Evolutionary conservation across 2,113 vertebrate species (phyloP).

Genomic region (Xenopus borealis): DNA sequence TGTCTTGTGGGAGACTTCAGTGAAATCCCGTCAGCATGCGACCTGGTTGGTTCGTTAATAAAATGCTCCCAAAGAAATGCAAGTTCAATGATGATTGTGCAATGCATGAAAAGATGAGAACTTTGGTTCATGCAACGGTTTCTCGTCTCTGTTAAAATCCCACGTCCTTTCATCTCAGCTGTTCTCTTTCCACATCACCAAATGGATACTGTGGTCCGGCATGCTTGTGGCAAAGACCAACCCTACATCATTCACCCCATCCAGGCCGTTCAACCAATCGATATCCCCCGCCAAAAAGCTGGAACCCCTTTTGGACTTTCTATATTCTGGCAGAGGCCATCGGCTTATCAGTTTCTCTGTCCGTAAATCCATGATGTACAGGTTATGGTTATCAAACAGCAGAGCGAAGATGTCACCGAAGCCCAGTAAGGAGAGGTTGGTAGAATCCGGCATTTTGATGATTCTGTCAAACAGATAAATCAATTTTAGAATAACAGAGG

Average conservation of each 20-base stretch:
- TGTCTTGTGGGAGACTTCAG: conserved; percentile 1
- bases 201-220: conserved; percentile 98
- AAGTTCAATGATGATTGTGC: conserved; percentile 70
- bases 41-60: conserved; percentile 49
- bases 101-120: conserved; percentile 70
- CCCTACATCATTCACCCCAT: conserved; percentile 87
- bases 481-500: background rate
- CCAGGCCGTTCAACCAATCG: conserved; percentile 90
- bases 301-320: conserved; percentile 95
- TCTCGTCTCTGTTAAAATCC: conserved; percentile 52
- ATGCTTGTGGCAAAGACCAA: conserved; percentile 98
- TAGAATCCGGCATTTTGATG: conserved; percentile 87
- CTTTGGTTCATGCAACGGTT: conserved; percentile 87
- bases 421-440: conserved; percentile 89
- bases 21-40: conserved; percentile 62
- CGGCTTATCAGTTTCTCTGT: conserved; percentile 89
- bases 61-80: conserved; percentile 47
- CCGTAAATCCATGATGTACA: conserved; percentile 96
- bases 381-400: conserved; percentile 91
- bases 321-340: conserved; percentile 94
- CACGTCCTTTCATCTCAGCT: conserved; percentile 61
- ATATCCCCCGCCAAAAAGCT: conserved; percentile 94
- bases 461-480: conserved; percentile 70
- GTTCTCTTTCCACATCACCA: conserved; percentile 96
- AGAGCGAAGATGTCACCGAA: conserved; percentile 93